Evolutionary conservation across 2,888 invertebrate genomes (phyloP), one percentile per base, ranked within the genome.

Genomic region (Ophonus ardosiacus): DNA sequence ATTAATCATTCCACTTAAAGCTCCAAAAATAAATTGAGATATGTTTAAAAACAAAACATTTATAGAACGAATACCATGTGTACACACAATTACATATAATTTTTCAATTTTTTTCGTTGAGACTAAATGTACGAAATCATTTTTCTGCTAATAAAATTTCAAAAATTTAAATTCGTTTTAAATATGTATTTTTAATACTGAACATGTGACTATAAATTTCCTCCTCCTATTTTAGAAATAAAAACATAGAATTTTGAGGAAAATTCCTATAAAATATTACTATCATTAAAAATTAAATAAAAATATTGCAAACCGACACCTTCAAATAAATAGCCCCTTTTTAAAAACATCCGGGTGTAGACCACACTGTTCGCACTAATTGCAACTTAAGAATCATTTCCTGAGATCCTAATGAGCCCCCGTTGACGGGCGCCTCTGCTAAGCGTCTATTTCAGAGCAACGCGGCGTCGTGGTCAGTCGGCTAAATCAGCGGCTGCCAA

Each of bases 381-480:
- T 38, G 63, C 7, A 24, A 21, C 13, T 68, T 24, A 63, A 68
- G 68, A 63, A 63, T 18, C 13, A 24, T 68, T 68, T 68, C 38
- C 31, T 13, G 68, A 63, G 5, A 18, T 24, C 63, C 8, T 68
- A 38, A 68, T 68, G 38, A 68, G 38, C 40, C 68, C 65, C 68
- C 43, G n/a, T 43, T 18, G 68, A 56, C 82, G 82, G 38, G 21
- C 82, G 82, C 68, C 56, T n/a, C 31, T 82, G 82, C 40, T 68
- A 71, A 74, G 76, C 74, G 40, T 83, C 76, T 83, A 83, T 83
- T 83, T 83, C 59, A 71, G 61, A 31, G 76, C n/a, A 10, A 13
- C 43, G 15, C 40, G 83, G 83, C 83, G 83, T 61, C 83, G 57
- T 18, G 82, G 57, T 68, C 71, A 71, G 82, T 82, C 74, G 82